Evolutionary conservation across 2,888 invertebrate genomes (phyloP).

Genomic region (Luperina nickerlii): DNA sequence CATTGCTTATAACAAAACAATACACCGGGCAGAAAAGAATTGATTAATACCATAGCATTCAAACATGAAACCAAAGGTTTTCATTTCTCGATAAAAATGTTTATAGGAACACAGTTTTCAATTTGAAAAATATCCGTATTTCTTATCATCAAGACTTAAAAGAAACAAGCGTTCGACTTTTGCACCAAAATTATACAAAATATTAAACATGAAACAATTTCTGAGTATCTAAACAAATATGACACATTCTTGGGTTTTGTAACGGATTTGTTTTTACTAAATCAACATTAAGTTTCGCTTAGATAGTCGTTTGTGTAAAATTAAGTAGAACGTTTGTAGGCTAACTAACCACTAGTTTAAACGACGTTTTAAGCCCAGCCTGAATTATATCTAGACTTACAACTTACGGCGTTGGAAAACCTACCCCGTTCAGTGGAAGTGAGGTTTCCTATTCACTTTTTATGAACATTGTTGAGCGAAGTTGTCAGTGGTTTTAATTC

Average conservation of each 20-base stretch:
- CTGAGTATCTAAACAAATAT: background rate
- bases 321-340: conserved; percentile 20
- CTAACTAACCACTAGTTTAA: conserved; percentile 22
- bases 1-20: conserved; percentile 47
- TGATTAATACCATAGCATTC: conserved; percentile 49
- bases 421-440: background rate
- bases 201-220: background rate
- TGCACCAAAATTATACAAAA: background rate
- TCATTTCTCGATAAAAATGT: conserved; percentile 36
- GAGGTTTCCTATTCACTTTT: conserved; percentile 12
- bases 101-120: conserved; percentile 15
- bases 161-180: background rate
- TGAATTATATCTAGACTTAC: conserved; percentile 29
- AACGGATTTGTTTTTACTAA: background rate
- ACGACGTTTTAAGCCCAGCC: background rate
- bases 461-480: conserved; percentile 9
- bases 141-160: conserved; percentile 16
- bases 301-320: background rate
- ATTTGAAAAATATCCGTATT: conserved; percentile 8
- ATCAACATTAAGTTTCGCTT: background rate
- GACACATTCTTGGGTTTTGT: background rate
- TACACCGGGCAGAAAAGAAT: conserved; percentile 30
- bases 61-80: conserved; percentile 23
- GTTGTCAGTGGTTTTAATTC: conserved; percentile 24
- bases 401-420: conserved; percentile 23